Evolutionary conservation across 2,113 vertebrate genomes (phyloP).

Genomic region (human): DNA sequence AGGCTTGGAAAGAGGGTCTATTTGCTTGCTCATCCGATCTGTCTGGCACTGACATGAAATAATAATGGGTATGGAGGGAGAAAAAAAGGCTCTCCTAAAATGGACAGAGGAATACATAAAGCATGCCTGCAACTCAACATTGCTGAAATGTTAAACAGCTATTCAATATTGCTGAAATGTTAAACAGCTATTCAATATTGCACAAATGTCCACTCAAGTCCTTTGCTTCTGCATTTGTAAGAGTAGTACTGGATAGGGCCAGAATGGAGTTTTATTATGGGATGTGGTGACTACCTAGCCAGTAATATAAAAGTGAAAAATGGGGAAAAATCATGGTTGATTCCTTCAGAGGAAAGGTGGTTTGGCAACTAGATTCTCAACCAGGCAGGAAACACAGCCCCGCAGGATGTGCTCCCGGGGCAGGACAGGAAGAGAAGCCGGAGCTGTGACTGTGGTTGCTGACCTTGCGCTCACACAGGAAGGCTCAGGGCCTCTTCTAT

Average conservation of each 20-base stretch:
- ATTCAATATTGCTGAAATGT: neutral
- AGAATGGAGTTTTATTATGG: neutral
- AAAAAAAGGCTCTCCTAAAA: neutral
- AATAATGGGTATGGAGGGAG: neutral
- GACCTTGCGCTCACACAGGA: slow-evolving; percentile 78
- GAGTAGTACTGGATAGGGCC: neutral
- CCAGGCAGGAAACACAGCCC: slow-evolving; percentile 54
- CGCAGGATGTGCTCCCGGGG: slow-evolving; percentile 74
- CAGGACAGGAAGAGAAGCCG: slow-evolving; percentile 78
- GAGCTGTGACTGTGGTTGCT: slow-evolving; percentile 78
- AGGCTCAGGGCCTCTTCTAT: slow-evolving; percentile 72
- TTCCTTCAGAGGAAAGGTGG: neutral
- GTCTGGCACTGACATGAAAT: neutral
- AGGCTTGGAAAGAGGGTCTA: neutral
- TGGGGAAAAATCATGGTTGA: neutral
- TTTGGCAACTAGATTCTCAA: slow-evolving; percentile 3
- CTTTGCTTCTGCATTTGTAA: neutral
- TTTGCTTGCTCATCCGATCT: neutral
- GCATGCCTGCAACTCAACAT: neutral
- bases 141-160: neutral
- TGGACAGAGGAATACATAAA: neutral
- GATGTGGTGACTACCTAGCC: neutral
- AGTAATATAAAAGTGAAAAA: neutral
- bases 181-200: neutral
- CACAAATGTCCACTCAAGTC: neutral